phyloP scores from a whole-genome alignment of 53 echinoderm and acorn worm genomes.

The Zoroaster sp. region DNA sequence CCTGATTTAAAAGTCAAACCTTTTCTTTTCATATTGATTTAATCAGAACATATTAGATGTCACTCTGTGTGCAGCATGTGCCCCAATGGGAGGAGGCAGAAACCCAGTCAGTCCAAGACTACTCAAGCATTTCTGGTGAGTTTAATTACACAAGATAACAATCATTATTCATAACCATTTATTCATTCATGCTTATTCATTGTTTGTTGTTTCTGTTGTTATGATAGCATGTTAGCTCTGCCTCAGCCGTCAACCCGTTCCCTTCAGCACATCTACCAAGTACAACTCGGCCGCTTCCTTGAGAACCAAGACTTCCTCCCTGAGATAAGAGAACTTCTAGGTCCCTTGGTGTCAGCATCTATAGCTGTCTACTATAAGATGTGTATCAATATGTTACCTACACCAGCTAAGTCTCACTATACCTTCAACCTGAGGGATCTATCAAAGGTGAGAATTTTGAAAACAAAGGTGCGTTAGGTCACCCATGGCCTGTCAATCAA shows the following conservation, averaged over 20 bases:
- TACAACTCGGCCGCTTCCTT: conserved; percentile 91
- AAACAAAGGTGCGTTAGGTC: too few relatives aligned
- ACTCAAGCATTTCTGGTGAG: conserved; percentile 95
- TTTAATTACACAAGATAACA: too few relatives aligned
- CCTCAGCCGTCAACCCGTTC: conserved; percentile 95
- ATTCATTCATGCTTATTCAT: neutral
- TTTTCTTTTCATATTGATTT: neutral
- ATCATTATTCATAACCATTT: neutral
- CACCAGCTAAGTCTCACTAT: conserved; percentile 97
- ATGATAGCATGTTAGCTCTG: conserved; percentile 77
- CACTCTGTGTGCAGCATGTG: conserved; percentile 91
- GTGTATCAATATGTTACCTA: conserved; percentile 93
- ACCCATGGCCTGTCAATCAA: too few relatives aligned
- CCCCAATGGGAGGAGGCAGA: conserved; percentile 93
- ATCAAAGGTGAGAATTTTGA: conserved; percentile 87
- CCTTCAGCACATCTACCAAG: conserved; percentile 98
- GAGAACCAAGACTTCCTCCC: conserved; percentile 96
- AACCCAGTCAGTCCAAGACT: conserved; percentile 91
- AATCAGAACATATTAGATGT: conserved; percentile 93
- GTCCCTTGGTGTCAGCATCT: conserved; percentile 89
- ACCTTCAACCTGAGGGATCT: conserved; percentile 98
- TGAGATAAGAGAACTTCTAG: conserved; percentile 80
- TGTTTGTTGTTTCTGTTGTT: neutral
- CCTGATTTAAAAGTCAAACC: neutral
- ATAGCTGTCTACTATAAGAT: conserved; percentile 99